A percentile compares a stretch with the other conserved stretches of the same genome.
phyloP scores from a whole-genome alignment of 2,113 vertebrate species.

The Eclectus roratus region DNA sequence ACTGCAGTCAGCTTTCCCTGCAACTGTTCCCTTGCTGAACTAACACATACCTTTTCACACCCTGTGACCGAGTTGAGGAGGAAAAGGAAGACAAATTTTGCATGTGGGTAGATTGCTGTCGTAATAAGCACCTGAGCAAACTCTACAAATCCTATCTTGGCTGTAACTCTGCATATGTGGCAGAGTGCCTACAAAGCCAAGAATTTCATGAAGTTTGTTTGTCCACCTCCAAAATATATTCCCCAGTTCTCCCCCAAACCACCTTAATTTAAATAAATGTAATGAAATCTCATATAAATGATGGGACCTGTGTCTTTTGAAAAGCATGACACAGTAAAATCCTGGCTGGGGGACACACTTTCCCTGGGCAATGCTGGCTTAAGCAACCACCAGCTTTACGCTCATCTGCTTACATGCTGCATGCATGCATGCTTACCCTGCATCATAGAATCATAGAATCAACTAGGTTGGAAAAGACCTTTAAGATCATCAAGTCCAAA shows the following conservation, averaged over 20 bases:
- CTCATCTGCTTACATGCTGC: background rate
- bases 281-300: background rate
- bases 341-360: background rate
- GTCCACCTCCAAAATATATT: background rate
- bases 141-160: background rate
- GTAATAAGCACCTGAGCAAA: slow-evolving; percentile 29
- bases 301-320: slow-evolving; percentile 1
- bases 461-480: background rate
- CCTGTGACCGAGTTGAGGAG: background rate
- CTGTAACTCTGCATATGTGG: background rate
- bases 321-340: background rate
- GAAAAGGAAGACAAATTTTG: background rate
- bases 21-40: background rate
- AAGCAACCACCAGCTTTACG: background rate
- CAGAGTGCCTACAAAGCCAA: background rate
- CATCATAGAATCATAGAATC: background rate
- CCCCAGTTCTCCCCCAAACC: background rate
- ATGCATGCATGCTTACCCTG: background rate
- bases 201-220: background rate
- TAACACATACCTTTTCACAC: background rate
- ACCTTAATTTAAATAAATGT: background rate
- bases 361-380: background rate
- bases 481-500: background rate
- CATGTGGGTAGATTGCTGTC: background rate
- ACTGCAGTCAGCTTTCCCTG: background rate